A percentile compares a stretch with the other conserved stretches of the same genome.
phyloP scores from a whole-genome alignment of 1,140 invertebrate species.

The Forficula auricularia region DNA sequence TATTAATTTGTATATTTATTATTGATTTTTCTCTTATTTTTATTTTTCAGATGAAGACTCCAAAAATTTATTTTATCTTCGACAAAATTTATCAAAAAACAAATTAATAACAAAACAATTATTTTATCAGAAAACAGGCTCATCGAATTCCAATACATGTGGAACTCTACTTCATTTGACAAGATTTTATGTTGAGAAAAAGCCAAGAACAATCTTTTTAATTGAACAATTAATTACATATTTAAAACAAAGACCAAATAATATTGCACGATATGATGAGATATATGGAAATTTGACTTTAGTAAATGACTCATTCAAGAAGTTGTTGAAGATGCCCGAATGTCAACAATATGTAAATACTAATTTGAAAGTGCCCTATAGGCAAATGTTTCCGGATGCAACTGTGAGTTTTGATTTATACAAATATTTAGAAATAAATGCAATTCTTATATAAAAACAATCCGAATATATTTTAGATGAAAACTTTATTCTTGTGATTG shows the following conservation, averaged over 20 bases:
- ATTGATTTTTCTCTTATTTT: too few species aligned
- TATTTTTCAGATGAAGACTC: slow-evolving; percentile 32
- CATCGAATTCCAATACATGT: slow-evolving; percentile 21
- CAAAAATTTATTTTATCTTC: slow-evolving; percentile 47
- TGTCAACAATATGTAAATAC: slow-evolving; percentile 23
- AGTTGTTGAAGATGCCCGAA: slow-evolving; percentile 28
- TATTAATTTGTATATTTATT: too few species aligned
- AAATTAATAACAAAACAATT: slow-evolving; percentile 47
- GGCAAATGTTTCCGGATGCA: slow-evolving; percentile 39
- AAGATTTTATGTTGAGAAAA: slow-evolving; percentile 38
- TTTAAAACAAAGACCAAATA: slow-evolving; percentile 33
- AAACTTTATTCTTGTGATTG: too few species aligned
- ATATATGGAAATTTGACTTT: slow-evolving; percentile 29
- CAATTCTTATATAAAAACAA: too few species aligned
- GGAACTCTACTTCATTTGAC: slow-evolving; percentile 38
- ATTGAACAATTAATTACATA: slow-evolving; percentile 35
- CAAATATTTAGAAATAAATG: too few species aligned
- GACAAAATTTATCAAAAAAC: slow-evolving; percentile 38
- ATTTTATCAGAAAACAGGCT: slow-evolving; percentile 21
- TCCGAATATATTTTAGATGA: too few species aligned
- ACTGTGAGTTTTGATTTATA: slow-evolving; percentile 12
- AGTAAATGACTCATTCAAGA: slow-evolving; percentile 27
- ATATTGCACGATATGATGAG: slow-evolving; percentile 32
- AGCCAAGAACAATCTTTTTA: slow-evolving; percentile 33
- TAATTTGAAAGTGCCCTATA: slow-evolving; percentile 32